phyloP scores from a whole-genome alignment of 2,113 vertebrate species.

The Trachemys scripta region DNA sequence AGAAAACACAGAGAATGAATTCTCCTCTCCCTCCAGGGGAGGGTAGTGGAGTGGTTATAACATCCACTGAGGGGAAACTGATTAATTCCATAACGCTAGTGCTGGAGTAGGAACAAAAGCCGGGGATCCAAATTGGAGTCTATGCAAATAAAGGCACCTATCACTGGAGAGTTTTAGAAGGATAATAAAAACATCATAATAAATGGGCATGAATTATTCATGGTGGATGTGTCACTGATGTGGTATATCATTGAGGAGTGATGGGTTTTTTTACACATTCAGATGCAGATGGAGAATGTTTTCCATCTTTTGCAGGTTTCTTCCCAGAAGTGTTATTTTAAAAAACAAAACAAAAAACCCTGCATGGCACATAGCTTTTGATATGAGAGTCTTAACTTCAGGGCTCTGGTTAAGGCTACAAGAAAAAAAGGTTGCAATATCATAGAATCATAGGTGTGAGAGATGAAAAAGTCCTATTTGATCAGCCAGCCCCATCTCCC shows the following conservation, averaged over 20 bases:
- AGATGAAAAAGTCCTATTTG: not conserved
- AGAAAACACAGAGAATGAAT: accelerated
- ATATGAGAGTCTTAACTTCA: conserved; percentile 55
- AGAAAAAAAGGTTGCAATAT: not conserved
- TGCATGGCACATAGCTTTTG: conserved; percentile 55
- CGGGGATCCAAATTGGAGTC: conserved; percentile 6
- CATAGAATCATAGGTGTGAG: not conserved
- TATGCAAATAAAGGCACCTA: conserved; percentile 55
- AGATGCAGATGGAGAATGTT: conserved; percentile 59
- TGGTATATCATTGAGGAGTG: conserved; percentile 28
- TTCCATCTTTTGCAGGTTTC: conserved; percentile 56
- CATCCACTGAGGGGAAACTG: accelerated
- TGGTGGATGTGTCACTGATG: not conserved
- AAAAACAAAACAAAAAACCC: conserved; percentile 32
- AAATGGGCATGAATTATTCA: conserved; percentile 72
- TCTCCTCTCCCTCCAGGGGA: not conserved
- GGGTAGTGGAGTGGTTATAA: not conserved
- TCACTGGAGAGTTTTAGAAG: conserved; percentile 35
- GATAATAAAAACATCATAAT: conserved; percentile 57
- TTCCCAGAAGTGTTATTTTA: conserved; percentile 38
- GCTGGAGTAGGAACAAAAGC: not conserved
- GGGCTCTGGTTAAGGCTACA: conserved; percentile 18
- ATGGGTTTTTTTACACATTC: conserved; percentile 27
- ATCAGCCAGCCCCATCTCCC: conserved; percentile 24
- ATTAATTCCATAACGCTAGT: not conserved